Evolutionary conservation across 2,797 vertebrate genomes (phyloP).

Genomic region (Xenentodon cancila): DNA sequence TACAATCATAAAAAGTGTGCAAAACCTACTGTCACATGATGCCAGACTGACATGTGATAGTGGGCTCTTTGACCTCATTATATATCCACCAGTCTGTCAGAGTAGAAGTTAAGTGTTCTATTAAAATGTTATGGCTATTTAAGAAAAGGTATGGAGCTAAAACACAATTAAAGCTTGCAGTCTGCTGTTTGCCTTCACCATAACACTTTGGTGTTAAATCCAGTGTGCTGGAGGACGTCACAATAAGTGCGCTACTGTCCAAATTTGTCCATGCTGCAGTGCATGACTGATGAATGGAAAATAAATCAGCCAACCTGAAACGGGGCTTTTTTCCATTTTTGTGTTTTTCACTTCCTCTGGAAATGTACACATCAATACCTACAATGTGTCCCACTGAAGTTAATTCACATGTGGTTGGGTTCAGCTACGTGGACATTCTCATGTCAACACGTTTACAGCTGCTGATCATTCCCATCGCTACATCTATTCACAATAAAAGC

Average conservation of each 20-base stretch:
- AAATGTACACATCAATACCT: too few species aligned
- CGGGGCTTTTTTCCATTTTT: background rate
- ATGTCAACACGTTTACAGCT: conserved; percentile 33
- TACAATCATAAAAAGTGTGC: background rate
- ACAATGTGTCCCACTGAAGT: background rate
- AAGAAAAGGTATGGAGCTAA: too few species aligned
- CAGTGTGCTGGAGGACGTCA: too few species aligned
- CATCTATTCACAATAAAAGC: conserved; percentile 20
- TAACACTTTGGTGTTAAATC: background rate
- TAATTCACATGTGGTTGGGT: background rate
- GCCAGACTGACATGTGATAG: background rate
- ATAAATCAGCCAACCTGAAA: background rate
- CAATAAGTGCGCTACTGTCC: too few species aligned
- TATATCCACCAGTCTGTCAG: background rate
- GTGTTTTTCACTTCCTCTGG: background rate
- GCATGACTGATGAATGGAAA: background rate
- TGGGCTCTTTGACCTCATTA: too few species aligned
- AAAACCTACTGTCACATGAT: background rate
- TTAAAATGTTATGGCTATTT: background rate
- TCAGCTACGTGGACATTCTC: conserved; percentile 1
- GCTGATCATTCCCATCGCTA: conserved; percentile 9
- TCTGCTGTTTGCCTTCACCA: background rate
- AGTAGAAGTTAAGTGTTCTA: conserved; percentile 1
- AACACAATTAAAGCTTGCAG: background rate
- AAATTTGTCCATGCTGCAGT: background rate